phyloP scores from a whole-genome alignment of 2,113 vertebrate species.

The Istiophorus platypterus region DNA sequence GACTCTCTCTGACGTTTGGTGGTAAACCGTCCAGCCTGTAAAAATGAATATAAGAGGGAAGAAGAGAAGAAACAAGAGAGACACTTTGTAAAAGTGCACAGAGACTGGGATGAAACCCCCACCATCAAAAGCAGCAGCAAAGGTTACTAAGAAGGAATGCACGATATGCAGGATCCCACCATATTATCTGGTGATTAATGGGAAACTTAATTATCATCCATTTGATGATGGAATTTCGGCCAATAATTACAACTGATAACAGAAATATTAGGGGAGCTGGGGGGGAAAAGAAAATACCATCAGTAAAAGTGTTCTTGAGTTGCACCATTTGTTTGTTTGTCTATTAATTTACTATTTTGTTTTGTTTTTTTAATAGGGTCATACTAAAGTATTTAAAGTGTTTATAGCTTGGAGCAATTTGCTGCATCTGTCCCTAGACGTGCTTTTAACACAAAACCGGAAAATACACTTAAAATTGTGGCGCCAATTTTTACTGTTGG shows the following conservation, averaged over 20 bases:
- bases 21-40: constrained; percentile 99
- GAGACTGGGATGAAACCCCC: constrained; percentile 82
- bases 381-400: neutral
- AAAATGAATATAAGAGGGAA: constrained; percentile 93
- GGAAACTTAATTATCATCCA: neutral
- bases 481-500: too few species aligned
- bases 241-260: neutral
- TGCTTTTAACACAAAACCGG: neutral
- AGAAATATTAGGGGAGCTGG: neutral
- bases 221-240: neutral
- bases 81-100: constrained; percentile 97
- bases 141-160: constrained; percentile 86
- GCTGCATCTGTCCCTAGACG: neutral
- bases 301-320: neutral
- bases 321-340: neutral
- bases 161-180: constrained; percentile 29
- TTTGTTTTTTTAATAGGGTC: neutral
- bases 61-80: constrained; percentile 88
- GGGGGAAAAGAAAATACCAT: neutral
- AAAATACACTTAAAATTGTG: neutral
- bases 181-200: neutral
- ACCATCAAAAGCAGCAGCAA: constrained; percentile 78
- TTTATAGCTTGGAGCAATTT: neutral
- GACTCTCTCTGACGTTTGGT: constrained; percentile 99
- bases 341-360: neutral